Evolutionary conservation across 1,140 invertebrate genomes (phyloP), one percentile per base, ranked within the genome.

Genomic region (Pachyrhynchus sulphureomaculatus): DNA sequence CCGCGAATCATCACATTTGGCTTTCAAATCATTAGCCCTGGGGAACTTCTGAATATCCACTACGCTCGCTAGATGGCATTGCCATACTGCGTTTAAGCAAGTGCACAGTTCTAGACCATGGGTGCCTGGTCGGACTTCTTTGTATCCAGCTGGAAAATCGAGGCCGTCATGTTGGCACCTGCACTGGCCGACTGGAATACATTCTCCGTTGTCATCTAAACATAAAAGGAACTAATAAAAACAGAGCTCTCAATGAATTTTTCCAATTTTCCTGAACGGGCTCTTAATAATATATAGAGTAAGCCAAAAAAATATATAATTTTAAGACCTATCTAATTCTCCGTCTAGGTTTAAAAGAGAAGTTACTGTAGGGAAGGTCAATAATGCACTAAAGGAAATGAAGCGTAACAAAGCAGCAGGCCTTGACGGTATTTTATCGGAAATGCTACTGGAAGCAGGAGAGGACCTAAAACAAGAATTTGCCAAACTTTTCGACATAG

Each of bases 71-170:
- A 80, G 75, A 41, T 75, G 75, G 72, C 92, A 94, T 10, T 84
- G 80, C 92, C 92, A 95, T 24, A 79, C 68, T 0, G 84, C 90
- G 71, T 87, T 86, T 15, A 79, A 71, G 69, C 93, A 95, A n/a
- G 83, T 85, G 67, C 90, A 93, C 34, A 89, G 69, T 69, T 90
- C 84, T 15, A 81, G 78, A 56, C 83, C 82, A 54, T 85, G 83
- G n/a, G 76, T 77, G 2, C 84, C 86, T 2, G 85, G 80, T 13
- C 87, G 78, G 1, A 90, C 80, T 77, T 90, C 87, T 45, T 86
- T 87, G 70, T 90, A 88, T 0, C 88, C 89, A 2, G 91, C 76
- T 13, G 82, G 80, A 74, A 89, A 94, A 62, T 87, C 84, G 55
- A 89, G 76, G 0, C 85, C 87, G 57, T 87, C 84, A 64, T 89